Percentiles rank a stretch among this genome's conserved stretches.
phyloP scores from a whole-genome alignment of 2,888 invertebrate species.

The Panorpa germanica region DNA sequence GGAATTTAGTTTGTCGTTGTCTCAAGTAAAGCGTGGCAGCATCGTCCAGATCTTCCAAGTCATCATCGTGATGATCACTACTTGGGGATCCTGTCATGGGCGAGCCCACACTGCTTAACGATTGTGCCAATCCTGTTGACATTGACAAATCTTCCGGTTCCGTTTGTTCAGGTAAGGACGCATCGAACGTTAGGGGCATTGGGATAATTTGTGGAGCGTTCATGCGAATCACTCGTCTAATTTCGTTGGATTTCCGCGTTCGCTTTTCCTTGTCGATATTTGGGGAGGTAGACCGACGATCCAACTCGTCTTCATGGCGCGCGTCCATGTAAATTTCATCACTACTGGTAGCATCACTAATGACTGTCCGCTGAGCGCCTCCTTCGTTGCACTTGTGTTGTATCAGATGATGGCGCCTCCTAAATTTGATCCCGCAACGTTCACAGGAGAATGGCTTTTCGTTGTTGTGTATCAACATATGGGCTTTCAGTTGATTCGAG shows the following conservation, averaged over 20 bases:
- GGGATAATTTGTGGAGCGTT: conserved; percentile 21
- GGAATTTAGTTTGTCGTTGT: conserved; percentile 16
- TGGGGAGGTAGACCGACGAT: too few relatives aligned
- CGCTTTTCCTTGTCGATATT: conserved; percentile 17
- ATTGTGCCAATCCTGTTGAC: conserved; percentile 27
- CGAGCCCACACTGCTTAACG: conserved; percentile 26
- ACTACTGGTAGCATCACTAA: conserved; percentile 17
- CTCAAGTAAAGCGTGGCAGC: conserved; percentile 30
- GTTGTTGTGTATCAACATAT: conserved; percentile 73
- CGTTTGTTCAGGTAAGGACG: conserved; percentile 57
- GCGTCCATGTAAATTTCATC: conserved; percentile 17
- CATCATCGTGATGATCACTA: conserved; percentile 28
- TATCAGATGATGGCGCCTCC: conserved; percentile 69
- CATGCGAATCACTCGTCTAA: conserved; percentile 29
- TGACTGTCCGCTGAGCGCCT: conserved; percentile 20
- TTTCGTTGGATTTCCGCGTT: conserved; percentile 27
- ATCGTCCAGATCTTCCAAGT: conserved; percentile 32
- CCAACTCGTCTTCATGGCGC: conserved; percentile 16
- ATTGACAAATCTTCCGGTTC: conserved; percentile 83
- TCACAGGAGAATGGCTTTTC: conserved; percentile 77
- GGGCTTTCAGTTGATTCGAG: conserved; percentile 82
- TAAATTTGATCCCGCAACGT: conserved; percentile 59
- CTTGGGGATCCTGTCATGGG: conserved; percentile 23
- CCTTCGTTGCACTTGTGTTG: conserved; percentile 59
- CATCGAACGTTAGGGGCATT: too few relatives aligned